Evolutionary conservation across 2,888 invertebrate species (phyloP), one percentile per base, ranked within the genome.

Genomic region (Sphaerophoria taeniata): DNA sequence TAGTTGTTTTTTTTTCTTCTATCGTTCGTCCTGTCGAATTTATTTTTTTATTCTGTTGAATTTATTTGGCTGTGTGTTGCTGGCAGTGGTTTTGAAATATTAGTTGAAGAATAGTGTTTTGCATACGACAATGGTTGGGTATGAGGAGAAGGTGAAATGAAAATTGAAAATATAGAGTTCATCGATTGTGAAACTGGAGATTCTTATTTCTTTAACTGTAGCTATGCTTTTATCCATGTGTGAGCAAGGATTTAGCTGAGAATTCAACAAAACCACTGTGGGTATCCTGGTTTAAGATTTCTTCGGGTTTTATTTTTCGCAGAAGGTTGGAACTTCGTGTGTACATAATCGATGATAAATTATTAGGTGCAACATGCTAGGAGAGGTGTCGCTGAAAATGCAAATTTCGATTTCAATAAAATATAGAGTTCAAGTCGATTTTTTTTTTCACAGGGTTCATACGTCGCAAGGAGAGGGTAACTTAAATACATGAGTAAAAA

Each of bases 41-140:
- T 69, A 70, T 45, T 80, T 24, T 53, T 45, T 63, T 43, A 45
- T 60, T 79, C 69, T 47, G n/a, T 34, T n/a, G 43, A 73, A 73
- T 67, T 73, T 74, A 63, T 81, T 71, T 53, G 79, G 49, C 72
- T 77, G 69, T 56, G 77, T 56, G 77, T 49, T 16, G 69, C 79
- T 84, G 84, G 84, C 80, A 80, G 75, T 71, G 81, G 80, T 76
- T 63, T 81, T 85, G 76, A 85, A 77, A 77, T 85, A 81, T 85
- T 85, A 71, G 81, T 76, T 70, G 60, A 58, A 60, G 71, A 65
- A 51, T 70, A 45, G 75, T 85, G 70, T 81, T 85, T 85, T 85
- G 85, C 85, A 81, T 85, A 85, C 85, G 81, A 85, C 85, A 85
- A 81, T 85, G 81, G 85, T 61, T 74, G 85, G 85, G 81, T 73